A percentile compares a stretch with the other conserved stretches of the same genome.
These are phyloP conservation scores for Abramis brama DNA, from an alignment of 2,113 vertebrate genomes.

Conservation along the genomic window DNA sequence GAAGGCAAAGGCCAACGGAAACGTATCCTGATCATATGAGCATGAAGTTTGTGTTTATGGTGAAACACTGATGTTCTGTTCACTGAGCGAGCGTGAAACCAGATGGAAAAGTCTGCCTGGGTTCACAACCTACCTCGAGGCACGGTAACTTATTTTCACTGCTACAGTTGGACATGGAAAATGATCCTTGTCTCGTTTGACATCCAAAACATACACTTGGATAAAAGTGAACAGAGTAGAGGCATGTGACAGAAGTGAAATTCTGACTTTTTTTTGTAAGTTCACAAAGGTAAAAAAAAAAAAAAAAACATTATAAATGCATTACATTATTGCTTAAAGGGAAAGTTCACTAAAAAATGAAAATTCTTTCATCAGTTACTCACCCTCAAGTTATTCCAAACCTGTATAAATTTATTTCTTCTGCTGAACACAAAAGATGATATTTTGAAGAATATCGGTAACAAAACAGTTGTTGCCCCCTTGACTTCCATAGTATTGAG, in stretches of 20 bases:
- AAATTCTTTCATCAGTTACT: too few species aligned
- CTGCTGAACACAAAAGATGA: too few species aligned
- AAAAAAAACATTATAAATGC: not conserved
- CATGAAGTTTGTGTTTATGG: conserved; percentile 39
- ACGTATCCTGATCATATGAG: conserved; percentile 45
- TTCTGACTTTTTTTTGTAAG: not conserved
- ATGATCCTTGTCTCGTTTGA: conserved; percentile 33
- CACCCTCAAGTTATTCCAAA: too few species aligned
- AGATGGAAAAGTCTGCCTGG: conserved; percentile 37
- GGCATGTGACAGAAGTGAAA: conserved; percentile 29
- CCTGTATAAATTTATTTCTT: too few species aligned
- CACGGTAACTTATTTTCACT: conserved; percentile 33
- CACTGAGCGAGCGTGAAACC: conserved; percentile 15
- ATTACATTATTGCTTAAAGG: not conserved
- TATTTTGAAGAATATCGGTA: too few species aligned
- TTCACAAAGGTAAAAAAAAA: not conserved
- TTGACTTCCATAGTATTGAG: too few species aligned
- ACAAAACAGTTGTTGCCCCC: too few species aligned
- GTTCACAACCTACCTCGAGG: conserved; percentile 42
- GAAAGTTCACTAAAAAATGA: too few species aligned
- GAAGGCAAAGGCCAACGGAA: conserved; percentile 41
- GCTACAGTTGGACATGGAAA: conserved; percentile 9
- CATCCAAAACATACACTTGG: conserved; percentile 26
- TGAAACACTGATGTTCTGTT: conserved; percentile 35
- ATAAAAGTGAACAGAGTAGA: not conserved